A percentile compares a stretch with the other conserved stretches of the same genome.
Evolutionary conservation across 2,797 vertebrate genomes (phyloP).

Genomic region (Nyctibius grandis): DNA sequence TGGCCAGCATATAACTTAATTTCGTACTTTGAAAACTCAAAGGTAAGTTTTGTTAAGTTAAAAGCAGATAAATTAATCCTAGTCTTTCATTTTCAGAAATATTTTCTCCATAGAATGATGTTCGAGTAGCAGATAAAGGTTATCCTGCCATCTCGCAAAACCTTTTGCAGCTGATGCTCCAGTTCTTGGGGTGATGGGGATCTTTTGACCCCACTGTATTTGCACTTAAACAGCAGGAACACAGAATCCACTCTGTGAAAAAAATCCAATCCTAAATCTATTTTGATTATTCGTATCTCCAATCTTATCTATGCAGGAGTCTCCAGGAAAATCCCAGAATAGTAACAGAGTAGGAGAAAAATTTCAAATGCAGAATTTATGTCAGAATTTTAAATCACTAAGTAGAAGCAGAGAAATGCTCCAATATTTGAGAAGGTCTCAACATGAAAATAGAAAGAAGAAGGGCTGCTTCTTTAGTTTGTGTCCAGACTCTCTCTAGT

Average conservation of each 20-base stretch:
- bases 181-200: not conserved
- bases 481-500: not conserved
- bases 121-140: not conserved
- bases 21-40: not conserved
- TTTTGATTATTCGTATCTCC: not conserved
- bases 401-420: not conserved
- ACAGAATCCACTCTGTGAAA: not conserved
- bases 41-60: not conserved
- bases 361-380: not conserved
- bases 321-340: not conserved
- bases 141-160: not conserved
- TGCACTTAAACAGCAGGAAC: not conserved
- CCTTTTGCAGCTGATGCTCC: not conserved
- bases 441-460: not conserved
- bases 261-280: not conserved
- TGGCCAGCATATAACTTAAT: not conserved
- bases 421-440: not conserved
- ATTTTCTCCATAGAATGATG: not conserved
- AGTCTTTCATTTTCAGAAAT: not conserved
- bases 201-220: not conserved
- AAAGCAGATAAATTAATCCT: not conserved
- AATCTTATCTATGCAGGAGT: not conserved
- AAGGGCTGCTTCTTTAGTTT: not conserved
- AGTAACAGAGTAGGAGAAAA: not conserved
- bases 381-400: not conserved